A percentile compares a stretch with the other conserved stretches of the same genome.
Evolutionary conservation across 2,888 invertebrate species (phyloP).

Genomic region (Xylocampa areola): DNA sequence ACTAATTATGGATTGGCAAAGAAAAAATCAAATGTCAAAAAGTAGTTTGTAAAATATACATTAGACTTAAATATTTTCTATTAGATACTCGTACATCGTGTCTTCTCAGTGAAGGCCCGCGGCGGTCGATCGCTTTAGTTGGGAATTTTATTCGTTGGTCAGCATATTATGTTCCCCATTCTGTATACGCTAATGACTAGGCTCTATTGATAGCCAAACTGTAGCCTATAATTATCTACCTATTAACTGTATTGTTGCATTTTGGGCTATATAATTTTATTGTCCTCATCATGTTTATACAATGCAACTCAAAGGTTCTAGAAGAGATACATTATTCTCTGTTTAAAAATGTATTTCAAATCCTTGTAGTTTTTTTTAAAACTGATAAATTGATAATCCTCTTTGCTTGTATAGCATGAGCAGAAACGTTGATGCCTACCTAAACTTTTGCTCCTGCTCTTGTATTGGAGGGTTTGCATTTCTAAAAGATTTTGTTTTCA

Average conservation of each 20-base stretch:
- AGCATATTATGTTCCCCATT: constrained; percentile 45
- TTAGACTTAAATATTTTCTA: constrained; percentile 26
- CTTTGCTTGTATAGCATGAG: constrained; percentile 32
- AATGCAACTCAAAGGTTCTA: not conserved
- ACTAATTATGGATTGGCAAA: no score
- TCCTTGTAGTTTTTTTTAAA: no score
- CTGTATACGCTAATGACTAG: constrained; percentile 46
- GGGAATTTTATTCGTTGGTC: constrained; percentile 42
- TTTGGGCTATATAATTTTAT: constrained; percentile 16
- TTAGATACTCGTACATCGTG: no score
- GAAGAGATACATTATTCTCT: no score
- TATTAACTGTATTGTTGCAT: constrained; percentile 45
- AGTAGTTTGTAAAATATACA: constrained; percentile 3
- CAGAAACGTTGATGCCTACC: constrained; percentile 33
- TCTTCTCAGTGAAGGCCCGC: constrained; percentile 18
- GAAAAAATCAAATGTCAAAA: not conserved
- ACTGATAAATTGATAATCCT: constrained; percentile 48
- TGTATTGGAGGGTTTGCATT: not conserved
- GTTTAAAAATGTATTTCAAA: no score
- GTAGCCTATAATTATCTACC: constrained; percentile 46
- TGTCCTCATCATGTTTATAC: constrained; percentile 11
- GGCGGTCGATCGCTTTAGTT: constrained; percentile 30
- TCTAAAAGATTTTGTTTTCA: not conserved
- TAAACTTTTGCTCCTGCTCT: constrained; percentile 7
- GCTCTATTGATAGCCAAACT: constrained; percentile 53